These are phyloP conservation scores for Venustoraphidia nigricollis DNA, from an alignment of 2,888 invertebrate species.

Conservation along the genomic window DNA sequence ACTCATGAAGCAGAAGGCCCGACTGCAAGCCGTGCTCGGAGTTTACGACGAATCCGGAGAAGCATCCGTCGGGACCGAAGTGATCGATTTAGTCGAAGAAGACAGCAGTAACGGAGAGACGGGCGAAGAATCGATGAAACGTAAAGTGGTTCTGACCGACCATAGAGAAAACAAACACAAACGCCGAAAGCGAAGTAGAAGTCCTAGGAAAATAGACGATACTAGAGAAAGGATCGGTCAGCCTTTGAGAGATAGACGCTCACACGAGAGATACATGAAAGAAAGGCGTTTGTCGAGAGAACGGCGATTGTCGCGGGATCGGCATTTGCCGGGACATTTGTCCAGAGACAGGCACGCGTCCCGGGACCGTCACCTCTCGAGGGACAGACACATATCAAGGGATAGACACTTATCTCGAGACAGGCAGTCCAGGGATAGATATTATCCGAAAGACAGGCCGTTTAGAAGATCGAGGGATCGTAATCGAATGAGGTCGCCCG, in stretches of 20 bases:
- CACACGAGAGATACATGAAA: not conserved
- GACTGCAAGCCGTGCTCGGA: slow-evolving; percentile 60
- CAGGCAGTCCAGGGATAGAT: too few relatives aligned
- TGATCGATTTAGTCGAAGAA: slow-evolving; percentile 40
- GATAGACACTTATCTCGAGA: too few relatives aligned
- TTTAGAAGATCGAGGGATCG: slow-evolving; percentile 19
- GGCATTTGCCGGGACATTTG: slow-evolving; percentile 17
- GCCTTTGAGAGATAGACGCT: too few relatives aligned
- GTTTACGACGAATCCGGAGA: slow-evolving; percentile 59
- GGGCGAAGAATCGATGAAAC: slow-evolving; percentile 26
- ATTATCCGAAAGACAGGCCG: too few relatives aligned
- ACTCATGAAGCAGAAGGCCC: slow-evolving; percentile 76
- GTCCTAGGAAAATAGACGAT: not conserved
- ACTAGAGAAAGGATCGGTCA: too few relatives aligned
- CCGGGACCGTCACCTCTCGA: too few relatives aligned
- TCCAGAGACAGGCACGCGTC: too few relatives aligned
- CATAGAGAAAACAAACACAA: slow-evolving; percentile 13
- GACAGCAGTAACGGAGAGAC: slow-evolving; percentile 26
- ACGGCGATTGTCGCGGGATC: slow-evolving; percentile 17
- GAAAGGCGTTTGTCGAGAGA: slow-evolving; percentile 8
- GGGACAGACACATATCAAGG: too few relatives aligned
- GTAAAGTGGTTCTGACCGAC: slow-evolving; percentile 13
- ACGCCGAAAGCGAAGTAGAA: slow-evolving; percentile 20
- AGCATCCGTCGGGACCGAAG: slow-evolving; percentile 28
- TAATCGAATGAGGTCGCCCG: slow-evolving; percentile 10